phyloP scores from a whole-genome alignment of 2,797 vertebrate genomes.

The Craterocephalus amniculus region DNA sequence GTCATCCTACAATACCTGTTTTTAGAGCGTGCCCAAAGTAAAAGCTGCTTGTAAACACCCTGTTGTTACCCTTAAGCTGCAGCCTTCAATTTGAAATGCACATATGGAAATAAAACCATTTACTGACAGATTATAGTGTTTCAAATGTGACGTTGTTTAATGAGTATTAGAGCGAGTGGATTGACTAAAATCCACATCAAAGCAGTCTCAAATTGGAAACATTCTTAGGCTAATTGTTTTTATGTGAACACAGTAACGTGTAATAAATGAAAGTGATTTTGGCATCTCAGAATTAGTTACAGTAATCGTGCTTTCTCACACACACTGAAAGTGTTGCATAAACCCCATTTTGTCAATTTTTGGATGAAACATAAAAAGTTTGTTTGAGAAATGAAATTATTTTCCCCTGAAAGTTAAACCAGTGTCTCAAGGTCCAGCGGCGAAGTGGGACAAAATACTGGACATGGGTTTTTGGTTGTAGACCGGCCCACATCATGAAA shows the following conservation, averaged over 20 bases:
- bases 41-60: constrained; percentile 16
- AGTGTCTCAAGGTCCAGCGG: background rate
- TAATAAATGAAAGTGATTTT: constrained; percentile 9
- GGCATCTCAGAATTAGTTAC: background rate
- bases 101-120: constrained; percentile 1
- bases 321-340: background rate
- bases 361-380: background rate
- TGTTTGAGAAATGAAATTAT: background rate
- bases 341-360: background rate
- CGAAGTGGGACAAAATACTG: no score
- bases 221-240: constrained; percentile 3
- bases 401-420: background rate
- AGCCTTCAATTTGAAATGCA: constrained; percentile 13
- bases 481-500: no score
- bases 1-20: constrained; percentile 20
- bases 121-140: constrained; percentile 12
- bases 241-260: constrained; percentile 1
- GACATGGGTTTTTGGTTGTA: no score
- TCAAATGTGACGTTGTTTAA: constrained; percentile 2
- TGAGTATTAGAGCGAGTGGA: constrained; percentile 1
- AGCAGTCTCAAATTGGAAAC: constrained; percentile 5
- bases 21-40: constrained; percentile 19
- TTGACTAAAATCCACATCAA: constrained; percentile 15
- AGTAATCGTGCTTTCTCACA: background rate
- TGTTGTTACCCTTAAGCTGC: constrained; percentile 4